Evolutionary conservation across 1,140 invertebrate genomes (phyloP).

Genomic region (Probaryconus sp.): DNA sequence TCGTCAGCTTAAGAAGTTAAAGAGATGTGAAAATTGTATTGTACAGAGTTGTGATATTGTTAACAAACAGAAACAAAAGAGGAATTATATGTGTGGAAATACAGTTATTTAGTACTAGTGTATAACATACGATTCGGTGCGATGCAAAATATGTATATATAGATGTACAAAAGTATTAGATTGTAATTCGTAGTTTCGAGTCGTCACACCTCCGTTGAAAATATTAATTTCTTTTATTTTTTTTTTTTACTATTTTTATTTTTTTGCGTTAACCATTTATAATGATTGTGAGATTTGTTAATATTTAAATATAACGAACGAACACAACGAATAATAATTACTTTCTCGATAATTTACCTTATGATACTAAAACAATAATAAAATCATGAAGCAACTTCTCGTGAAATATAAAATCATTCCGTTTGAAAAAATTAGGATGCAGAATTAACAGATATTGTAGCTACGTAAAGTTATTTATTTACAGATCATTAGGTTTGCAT

Average conservation of each 20-base stretch:
- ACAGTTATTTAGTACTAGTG: conserved; percentile 53
- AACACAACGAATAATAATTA: conserved; percentile 54
- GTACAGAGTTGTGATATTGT: conserved; percentile 61
- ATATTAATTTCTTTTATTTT: conserved; percentile 29
- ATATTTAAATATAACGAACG: conserved; percentile 27
- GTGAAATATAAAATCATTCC: conserved; percentile 33
- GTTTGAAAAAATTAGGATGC: conserved; percentile 44
- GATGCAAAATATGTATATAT: conserved; percentile 53
- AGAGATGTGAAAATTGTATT: conserved; percentile 46
- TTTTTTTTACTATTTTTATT: too few species aligned
- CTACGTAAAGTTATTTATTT: conserved; percentile 18
- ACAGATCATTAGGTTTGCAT: conserved; percentile 16
- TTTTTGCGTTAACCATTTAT: background rate
- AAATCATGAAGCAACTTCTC: too few species aligned
- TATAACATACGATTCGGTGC: conserved; percentile 20
- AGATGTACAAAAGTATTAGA: conserved; percentile 58
- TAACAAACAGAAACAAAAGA: conserved; percentile 53
- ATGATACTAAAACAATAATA: background rate
- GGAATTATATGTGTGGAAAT: conserved; percentile 56
- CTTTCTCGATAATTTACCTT: conserved; percentile 41
- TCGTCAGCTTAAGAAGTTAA: conserved; percentile 38
- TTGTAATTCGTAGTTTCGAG: conserved; percentile 51
- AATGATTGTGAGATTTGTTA: conserved; percentile 25
- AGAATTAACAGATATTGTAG: conserved; percentile 43
- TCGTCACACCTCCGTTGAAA: conserved; percentile 27